phyloP scores from a whole-genome alignment of 1,140 invertebrate species.

The Ceratina calcarata region DNA sequence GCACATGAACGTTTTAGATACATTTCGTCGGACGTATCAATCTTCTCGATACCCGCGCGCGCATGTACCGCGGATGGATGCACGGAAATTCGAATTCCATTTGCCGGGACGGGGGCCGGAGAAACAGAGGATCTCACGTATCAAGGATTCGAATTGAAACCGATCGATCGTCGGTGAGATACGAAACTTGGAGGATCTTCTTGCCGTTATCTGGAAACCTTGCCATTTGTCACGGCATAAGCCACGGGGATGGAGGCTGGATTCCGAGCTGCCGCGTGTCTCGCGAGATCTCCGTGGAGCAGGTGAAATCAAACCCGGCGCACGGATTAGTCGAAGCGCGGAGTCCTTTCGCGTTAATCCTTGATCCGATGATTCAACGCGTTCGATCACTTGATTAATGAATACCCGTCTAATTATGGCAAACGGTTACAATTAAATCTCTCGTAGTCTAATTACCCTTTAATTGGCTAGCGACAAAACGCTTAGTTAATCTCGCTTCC shows the following conservation, averaged over 20 bases:
- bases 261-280: constrained; percentile 39
- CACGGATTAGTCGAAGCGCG: constrained; percentile 40
- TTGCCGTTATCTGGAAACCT: constrained; percentile 66
- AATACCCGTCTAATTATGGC: constrained; percentile 7
- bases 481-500: too few species aligned
- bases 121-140: constrained; percentile 26
- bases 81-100: constrained; percentile 23
- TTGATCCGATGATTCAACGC: constrained; percentile 2
- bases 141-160: constrained; percentile 57
- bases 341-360: constrained; percentile 29
- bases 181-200: constrained; percentile 51
- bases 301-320: constrained; percentile 46
- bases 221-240: constrained; percentile 69
- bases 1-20: neutral
- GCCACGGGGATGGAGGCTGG: constrained; percentile 49
- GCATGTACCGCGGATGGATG: neutral
- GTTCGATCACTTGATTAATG: constrained; percentile 29
- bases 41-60: neutral
- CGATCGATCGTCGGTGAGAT: constrained; percentile 59
- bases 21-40: neutral
- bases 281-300: constrained; percentile 27
- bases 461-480: too few species aligned
- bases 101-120: constrained; percentile 20
- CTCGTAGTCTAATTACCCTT: too few species aligned
- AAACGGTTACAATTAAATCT: constrained; percentile 19